Evolutionary conservation across 2,113 vertebrate genomes (phyloP).

Genomic region (Semnornis frantzii): DNA sequence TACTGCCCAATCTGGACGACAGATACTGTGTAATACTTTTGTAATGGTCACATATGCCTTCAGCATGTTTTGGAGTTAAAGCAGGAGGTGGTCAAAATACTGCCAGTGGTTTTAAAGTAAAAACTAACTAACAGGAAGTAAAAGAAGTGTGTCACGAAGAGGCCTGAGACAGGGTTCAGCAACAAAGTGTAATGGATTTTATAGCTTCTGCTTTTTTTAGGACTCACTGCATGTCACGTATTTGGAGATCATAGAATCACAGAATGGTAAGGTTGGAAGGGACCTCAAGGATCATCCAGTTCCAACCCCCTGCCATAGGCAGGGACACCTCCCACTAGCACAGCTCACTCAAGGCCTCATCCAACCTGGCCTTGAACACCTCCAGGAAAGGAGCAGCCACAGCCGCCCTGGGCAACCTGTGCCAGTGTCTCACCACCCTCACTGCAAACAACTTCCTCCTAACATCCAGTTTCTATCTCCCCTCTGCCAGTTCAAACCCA

Average conservation of each 20-base stretch:
- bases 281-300: too few species aligned
- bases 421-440: too few species aligned
- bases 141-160: conserved; percentile 36
- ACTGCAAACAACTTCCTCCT: too few species aligned
- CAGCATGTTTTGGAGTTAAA: conserved; percentile 2
- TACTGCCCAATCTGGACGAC: conserved; percentile 41
- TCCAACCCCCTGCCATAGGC: too few species aligned
- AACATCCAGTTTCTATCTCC: too few species aligned
- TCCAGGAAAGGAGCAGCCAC: too few species aligned
- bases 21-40: conserved; percentile 17
- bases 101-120: conserved; percentile 23
- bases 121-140: conserved; percentile 43
- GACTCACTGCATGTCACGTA: conserved; percentile 16
- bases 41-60: conserved; percentile 19
- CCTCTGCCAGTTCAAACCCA: too few species aligned
- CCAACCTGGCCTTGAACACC: too few species aligned
- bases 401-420: too few species aligned
- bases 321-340: too few species aligned
- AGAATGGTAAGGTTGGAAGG: too few species aligned
- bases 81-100: conserved; percentile 15
- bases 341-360: too few species aligned
- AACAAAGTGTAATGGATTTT: background rate
- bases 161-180: conserved; percentile 37
- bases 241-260: background rate
- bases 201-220: background rate